Conservation (phyloP, 2,113 vertebrate species). For the Xenopus laevis region DNA sequence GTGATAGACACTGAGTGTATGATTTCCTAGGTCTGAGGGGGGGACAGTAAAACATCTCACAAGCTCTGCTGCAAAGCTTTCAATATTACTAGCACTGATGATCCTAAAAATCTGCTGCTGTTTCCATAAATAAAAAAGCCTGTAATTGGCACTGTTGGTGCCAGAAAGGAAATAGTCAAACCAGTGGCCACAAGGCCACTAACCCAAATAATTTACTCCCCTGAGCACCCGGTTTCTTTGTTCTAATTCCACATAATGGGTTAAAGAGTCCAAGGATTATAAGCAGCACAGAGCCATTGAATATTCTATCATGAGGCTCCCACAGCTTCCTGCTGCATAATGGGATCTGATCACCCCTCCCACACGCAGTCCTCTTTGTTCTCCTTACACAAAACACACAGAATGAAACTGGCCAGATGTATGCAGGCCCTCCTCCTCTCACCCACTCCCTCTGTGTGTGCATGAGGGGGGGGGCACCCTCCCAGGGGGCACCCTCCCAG, state of each 20-base stretch:
- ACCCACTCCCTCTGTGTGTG: conserved; percentile 13
- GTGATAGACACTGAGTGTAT: too few relatives aligned
- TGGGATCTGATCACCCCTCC: conserved; percentile 42
- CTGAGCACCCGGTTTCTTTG: neutral
- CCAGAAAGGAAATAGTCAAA: too few relatives aligned
- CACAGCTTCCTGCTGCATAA: conserved; percentile 43
- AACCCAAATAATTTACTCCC: neutral
- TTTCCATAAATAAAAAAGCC: too few relatives aligned
- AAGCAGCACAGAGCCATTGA: conserved; percentile 28
- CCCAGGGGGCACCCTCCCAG: neutral
- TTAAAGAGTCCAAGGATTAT: conserved; percentile 22
- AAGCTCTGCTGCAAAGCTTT: too few relatives aligned
- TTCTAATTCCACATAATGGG: conserved; percentile 1
- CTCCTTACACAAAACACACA: conserved; percentile 39
- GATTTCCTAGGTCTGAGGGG: too few relatives aligned
- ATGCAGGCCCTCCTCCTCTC: conserved; percentile 22
- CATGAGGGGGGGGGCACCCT: neutral
- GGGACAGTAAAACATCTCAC: too few relatives aligned
- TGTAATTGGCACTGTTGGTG: too few relatives aligned
- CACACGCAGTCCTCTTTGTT: conserved; percentile 40
- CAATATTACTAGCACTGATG: too few relatives aligned
- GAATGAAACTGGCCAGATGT: conserved; percentile 40
- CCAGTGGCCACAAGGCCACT: too few relatives aligned
- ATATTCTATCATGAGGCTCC: conserved; percentile 42
- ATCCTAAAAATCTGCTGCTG: too few relatives aligned